Conservation (phyloP, 2,888 invertebrate genomes). For the Matsumyia berberina region DNA sequence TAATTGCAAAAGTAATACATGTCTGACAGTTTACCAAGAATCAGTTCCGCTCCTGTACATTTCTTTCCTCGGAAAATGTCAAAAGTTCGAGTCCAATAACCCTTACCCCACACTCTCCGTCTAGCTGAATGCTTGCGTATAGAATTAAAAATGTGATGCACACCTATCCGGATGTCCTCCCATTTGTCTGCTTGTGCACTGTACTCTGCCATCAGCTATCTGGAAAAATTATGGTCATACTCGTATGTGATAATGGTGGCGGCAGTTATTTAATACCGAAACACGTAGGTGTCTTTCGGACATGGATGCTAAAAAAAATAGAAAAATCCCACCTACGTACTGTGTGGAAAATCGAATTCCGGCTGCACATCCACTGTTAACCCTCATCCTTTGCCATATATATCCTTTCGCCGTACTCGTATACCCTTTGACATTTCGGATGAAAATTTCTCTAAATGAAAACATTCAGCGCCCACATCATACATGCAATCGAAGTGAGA, state of each 20-base stretch:
- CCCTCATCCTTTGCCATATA: not conserved
- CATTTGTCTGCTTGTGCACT: not conserved
- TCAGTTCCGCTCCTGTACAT: not conserved
- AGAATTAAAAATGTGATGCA: not conserved
- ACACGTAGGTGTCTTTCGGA: slow-evolving; percentile 10
- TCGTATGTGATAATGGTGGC: not conserved
- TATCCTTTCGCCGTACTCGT: too few species aligned
- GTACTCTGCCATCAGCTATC: not conserved
- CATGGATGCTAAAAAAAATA: not conserved
- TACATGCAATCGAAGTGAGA: slow-evolving; percentile 3
- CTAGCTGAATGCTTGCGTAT: not conserved
- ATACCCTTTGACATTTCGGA: slow-evolving; percentile 34
- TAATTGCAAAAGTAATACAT: not conserved
- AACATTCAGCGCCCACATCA: slow-evolving; percentile 26
- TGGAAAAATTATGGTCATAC: not conserved
- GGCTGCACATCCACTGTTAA: not conserved
- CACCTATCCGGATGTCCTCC: not conserved
- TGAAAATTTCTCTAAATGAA: slow-evolving; percentile 6
- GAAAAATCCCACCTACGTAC: slow-evolving; percentile 1
- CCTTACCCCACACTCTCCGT: not conserved
- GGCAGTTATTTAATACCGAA: not conserved
- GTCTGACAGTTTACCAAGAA: not conserved
- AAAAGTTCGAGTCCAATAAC: slow-evolving; percentile 2
- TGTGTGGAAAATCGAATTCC: slow-evolving; percentile 8
- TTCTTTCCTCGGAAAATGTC: not conserved